Base-by-base conservation (phyloP, 2,888 invertebrate species). In the Daptonema setosum region DNA sequence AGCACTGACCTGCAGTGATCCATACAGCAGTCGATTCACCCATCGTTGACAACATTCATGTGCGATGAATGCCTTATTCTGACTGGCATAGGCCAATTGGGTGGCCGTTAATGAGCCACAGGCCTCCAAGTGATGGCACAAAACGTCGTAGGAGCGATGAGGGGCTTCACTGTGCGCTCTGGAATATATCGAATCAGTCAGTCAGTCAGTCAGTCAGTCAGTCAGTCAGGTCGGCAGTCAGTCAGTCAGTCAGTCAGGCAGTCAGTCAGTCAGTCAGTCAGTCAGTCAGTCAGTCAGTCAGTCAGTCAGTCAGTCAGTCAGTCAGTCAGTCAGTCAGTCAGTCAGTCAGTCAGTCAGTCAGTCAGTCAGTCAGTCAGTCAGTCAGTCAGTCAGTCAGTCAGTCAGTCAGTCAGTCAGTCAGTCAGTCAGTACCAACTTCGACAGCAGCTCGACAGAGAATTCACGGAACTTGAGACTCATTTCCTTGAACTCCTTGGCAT, bases 41-140 rank as follows among this genome's bases (percentile, higher is more conserved):
- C 75, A 75, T 60, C 72, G 69, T 65, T 76, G 75, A 63, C 74
- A 75, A 58, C 73, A 73, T 5, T 74, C 73, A 61, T 76, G 75
- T 2, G 75, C 72, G 30, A 76, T 67, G 61, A 76, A 73, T 47
- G 67, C 67, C 28, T 70, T 67, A 62, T 71, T 71, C 54, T 70
- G n/a, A 47, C n/a, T 22, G n/a, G 24, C 47, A 57, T 61, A 68
- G 0, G 68, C 68, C 22, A 68, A 52, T 47, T 66, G 63, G 1
- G 66, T 61, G 54, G 68, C 62, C 1, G 64, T 65, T 28, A 60
- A 53, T 2, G 61, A 61, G 20, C 62, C 60, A 45, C 62, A 67
- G 22, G 56, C 57, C 2, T 63, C 61, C 41, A 66, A 55, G 8
- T 63, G 62, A 14, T 60, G 60, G 51, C 68, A 68, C 0, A 68